Evolutionary conservation across 2,888 invertebrate genomes (phyloP), one percentile per base, ranked within the genome.

Genomic region (Cheilosia variabilis): DNA sequence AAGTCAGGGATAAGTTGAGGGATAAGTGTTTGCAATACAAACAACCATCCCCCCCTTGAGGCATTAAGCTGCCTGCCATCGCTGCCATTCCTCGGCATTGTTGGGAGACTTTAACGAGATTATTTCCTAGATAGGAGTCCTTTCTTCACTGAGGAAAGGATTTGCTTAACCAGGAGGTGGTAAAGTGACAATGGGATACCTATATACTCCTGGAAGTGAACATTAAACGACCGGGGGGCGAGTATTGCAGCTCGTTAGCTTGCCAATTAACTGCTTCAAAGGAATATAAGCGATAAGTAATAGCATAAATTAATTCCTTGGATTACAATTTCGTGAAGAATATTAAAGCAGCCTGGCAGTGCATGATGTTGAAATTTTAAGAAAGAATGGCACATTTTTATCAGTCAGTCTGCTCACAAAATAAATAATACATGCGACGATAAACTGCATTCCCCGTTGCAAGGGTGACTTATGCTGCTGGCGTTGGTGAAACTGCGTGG

Each of bases 1-100:
- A 69, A 72, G 60, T 55, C 66, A 72, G 53, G 72, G 60, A 71
- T 53, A 71, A 77, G 71, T 22, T 41, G 43, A 52, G 43, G 71
- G 71, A 82, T 82, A 82, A 78, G 78, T 82, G 78, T 66, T 72
- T 47, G 72, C 71, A 82, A 62, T 41, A 78, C 71, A 82, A 62
- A 78, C 71, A 82, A 78, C 57, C 41, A 68, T 80, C 55, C 9
- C 9, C 9, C 9, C 47, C 52, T 72, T 66, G 45, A 9, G 27
- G 82, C 58, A 43, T 41, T 71, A 65, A 76, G 81, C 81, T 76
- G n/a, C 69, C 47, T 71, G 63, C 45, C 76, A 80, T 55, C 55
- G 63, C 15, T 43, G n/a, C 43, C 45, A 45, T 43, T 17, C 22
- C 19, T 22, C 10, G 71, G 13, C 37, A 68, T 69, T 57, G 45